Conservation (phyloP, 1,140 invertebrate genomes). For the Bombus pascuorum region DNA sequence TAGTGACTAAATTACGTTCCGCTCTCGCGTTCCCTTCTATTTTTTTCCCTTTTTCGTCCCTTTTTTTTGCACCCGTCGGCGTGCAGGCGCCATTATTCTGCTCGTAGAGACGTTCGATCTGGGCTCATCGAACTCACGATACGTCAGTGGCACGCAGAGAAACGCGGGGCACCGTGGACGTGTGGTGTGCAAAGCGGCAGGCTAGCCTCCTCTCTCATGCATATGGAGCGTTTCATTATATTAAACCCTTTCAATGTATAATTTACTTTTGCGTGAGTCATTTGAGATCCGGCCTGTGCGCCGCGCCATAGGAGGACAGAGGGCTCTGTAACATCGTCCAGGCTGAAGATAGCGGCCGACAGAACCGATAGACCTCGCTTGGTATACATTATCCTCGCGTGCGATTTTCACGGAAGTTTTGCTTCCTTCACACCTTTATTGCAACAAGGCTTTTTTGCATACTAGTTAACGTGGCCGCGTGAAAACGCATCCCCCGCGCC, state of each 20-base stretch:
- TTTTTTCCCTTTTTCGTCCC: conserved; percentile 14
- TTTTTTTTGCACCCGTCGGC: conserved; percentile 49
- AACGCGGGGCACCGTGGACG: conserved; percentile 72
- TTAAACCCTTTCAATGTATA: conserved; percentile 87
- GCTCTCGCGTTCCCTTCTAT: conserved; percentile 5
- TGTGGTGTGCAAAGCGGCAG: conserved; percentile 76
- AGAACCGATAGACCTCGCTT: conserved; percentile 47
- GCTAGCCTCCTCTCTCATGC: conserved; percentile 83
- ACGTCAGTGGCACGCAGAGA: conserved; percentile 76
- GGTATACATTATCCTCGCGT: conserved; percentile 78
- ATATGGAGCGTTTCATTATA: conserved; percentile 87
- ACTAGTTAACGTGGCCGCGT: conserved; percentile 39
- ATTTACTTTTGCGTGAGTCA: conserved; percentile 87
- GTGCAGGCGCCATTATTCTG: conserved; percentile 64
- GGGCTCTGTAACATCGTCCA: conserved; percentile 65
- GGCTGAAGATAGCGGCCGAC: conserved; percentile 70
- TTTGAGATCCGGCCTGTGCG: conserved; percentile 79
- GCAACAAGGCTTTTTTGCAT: conserved; percentile 70
- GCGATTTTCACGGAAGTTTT: conserved; percentile 79
- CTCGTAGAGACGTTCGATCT: conserved; percentile 67
- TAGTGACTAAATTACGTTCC: conserved; percentile 62
- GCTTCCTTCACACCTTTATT: conserved; percentile 78
- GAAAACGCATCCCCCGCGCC: conserved; percentile 4
- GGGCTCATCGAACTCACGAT: conserved; percentile 74
- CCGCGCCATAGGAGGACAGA: conserved; percentile 54